Conservation (phyloP, 2,113 vertebrate genomes). For the Etheostoma cragini region DNA sequence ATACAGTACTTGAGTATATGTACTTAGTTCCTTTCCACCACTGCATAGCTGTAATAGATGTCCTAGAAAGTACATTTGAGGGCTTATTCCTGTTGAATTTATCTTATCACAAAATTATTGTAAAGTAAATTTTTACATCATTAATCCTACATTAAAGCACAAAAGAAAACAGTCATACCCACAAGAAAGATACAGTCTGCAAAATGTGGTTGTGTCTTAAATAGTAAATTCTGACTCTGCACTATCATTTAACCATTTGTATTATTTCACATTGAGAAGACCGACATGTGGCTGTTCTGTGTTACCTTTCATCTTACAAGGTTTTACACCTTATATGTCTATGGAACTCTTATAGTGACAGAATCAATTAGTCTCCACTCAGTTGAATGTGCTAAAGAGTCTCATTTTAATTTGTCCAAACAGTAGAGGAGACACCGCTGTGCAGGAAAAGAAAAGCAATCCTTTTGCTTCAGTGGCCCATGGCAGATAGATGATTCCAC, state of each 20-base stretch:
- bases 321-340: conserved; percentile 5
- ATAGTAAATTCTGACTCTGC: background rate
- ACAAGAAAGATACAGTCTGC: background rate
- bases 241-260: background rate
- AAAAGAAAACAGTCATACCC: background rate
- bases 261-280: conserved; percentile 10
- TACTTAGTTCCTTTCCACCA: background rate
- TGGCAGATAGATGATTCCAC: conserved; percentile 91
- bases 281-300: background rate
- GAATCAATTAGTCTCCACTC: conserved; percentile 58
- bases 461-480: conserved; percentile 85
- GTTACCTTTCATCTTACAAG: conserved; percentile 1
- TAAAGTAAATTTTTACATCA: background rate
- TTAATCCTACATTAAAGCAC: too few species aligned
- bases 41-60: background rate
- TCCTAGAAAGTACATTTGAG: background rate
- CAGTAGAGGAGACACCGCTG: conserved; percentile 56
- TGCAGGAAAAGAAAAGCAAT: conserved; percentile 70
- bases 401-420: conserved; percentile 66
- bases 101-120: background rate
- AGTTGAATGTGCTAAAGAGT: conserved; percentile 67
- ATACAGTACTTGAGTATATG: background rate
- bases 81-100: background rate
- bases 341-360: conserved; percentile 32
- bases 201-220: background rate